phyloP scores from a whole-genome alignment of 2,113 vertebrate genomes.

The Trochalopteron elliotii region DNA sequence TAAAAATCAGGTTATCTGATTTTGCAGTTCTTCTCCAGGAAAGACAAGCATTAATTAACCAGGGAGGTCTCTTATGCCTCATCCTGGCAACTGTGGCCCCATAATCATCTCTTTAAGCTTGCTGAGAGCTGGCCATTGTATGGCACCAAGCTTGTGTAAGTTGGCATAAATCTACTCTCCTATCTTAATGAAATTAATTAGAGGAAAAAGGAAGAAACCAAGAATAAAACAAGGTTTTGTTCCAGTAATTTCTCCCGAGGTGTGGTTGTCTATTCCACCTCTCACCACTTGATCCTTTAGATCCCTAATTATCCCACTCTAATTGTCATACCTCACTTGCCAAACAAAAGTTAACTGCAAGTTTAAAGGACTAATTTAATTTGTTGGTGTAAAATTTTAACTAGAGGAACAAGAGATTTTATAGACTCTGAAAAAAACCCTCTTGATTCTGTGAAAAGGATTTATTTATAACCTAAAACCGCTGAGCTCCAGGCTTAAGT shows the following conservation, averaged over 20 bases:
- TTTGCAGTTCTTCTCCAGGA: not conserved
- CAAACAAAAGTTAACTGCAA: slow-evolving; percentile 1
- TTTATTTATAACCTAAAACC: slow-evolving; percentile 57
- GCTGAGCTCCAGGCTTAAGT: slow-evolving; percentile 12
- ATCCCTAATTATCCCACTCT: not conserved
- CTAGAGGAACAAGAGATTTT: slow-evolving; percentile 9
- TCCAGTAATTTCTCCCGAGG: not conserved
- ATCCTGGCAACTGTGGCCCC: not conserved
- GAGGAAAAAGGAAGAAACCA: not conserved
- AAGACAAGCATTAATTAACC: not conserved
- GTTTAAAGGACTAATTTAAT: slow-evolving; percentile 10
- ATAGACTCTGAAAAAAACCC: not conserved
- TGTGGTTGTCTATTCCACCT: not conserved
- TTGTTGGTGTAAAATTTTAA: slow-evolving; percentile 7
- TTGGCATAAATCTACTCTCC: not conserved
- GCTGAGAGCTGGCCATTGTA: not conserved
- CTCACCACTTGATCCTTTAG: not conserved
- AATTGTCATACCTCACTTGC: not conserved
- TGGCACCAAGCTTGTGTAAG: not conserved
- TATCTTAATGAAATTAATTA: not conserved
- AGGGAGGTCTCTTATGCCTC: not conserved
- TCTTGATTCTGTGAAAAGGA: slow-evolving; percentile 13
- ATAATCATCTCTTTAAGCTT: not conserved
- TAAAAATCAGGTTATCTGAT: not conserved
- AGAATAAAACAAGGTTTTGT: not conserved